Evolutionary conservation across 1,140 invertebrate genomes (phyloP), one percentile per base, ranked within the genome.

Genomic region (Centruroides vittatus): DNA sequence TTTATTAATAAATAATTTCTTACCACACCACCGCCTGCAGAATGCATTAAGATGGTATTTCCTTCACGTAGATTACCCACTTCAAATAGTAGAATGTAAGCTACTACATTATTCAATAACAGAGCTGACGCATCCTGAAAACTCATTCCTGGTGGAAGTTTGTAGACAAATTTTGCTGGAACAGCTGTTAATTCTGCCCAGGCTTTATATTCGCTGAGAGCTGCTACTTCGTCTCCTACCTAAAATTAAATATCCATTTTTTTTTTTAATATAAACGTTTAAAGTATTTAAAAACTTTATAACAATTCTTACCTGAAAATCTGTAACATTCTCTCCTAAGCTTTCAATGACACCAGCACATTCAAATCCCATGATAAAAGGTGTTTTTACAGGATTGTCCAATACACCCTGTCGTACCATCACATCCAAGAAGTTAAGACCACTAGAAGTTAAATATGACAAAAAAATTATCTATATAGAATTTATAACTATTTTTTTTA

Each of bases 311-410:
- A 64, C 61, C 49, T 66, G 41, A 69, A 91, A 85, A 65, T 85
- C 83, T 65, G 83, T 83, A 12, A 89, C 86, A 53, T 84, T 84
- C 73, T 88, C 85, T 57, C 87, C 89, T 62, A 91, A 76, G 68
- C 82, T 81, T 70, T 88, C 86, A 47, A 93, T 81, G 67, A 86
- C 83, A 54, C 90, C 90, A 57, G 88, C 83, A 72, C 87, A 89
- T 72, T 93, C 89, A 67, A 89, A 88, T 51, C 90, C 89, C 71
- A 92, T 80, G 69, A 88, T 86, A 74, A 90, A 85, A 1, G 90
- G 90, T 8, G 86, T 86, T 75, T 91, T 91, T 3, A 86, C 86
- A 4, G 84, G 81, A n/a, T 85, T 85, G 71, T 91, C 87, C 62
- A 91, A 84, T 46, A 84, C 83, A 3, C 89, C 89, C 74, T 90